Conservation (phyloP, 1,140 invertebrate genomes). For the Mycetomoellerius zeteki region DNA sequence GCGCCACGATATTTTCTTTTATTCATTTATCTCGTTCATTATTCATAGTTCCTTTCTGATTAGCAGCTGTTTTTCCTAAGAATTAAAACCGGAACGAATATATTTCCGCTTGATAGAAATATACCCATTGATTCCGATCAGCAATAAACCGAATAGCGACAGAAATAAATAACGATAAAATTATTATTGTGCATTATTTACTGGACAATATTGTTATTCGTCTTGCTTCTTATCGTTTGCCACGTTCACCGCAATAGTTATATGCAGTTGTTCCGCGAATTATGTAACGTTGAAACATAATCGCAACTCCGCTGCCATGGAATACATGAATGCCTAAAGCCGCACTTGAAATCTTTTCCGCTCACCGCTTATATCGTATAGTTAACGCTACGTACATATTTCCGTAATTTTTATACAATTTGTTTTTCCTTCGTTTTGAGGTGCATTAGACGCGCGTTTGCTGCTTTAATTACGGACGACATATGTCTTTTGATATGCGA, state of each 20-base stretch:
- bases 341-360: neutral
- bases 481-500: slow-evolving; percentile 18
- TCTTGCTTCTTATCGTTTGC: slow-evolving; percentile 8
- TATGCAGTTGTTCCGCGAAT: slow-evolving; percentile 4
- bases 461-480: slow-evolving; percentile 7
- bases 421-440: neutral
- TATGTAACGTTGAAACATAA: slow-evolving; percentile 7
- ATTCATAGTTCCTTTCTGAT: neutral
- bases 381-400: neutral
- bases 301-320: neutral
- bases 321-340: slow-evolving; percentile 14
- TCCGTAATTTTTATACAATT: neutral
- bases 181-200: slow-evolving; percentile 13
- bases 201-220: slow-evolving; percentile 4
- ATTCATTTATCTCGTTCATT: neutral
- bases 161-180: neutral
- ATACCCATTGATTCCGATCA: neutral
- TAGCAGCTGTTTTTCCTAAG: neutral
- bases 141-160: neutral
- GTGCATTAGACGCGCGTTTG: neutral
- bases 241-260: neutral
- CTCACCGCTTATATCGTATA: too few species aligned
- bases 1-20: neutral
- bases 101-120: neutral
- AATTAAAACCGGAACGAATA: neutral